Evolutionary conservation across 2,888 invertebrate species (phyloP).

Genomic region (Mesoligia furuncula): DNA sequence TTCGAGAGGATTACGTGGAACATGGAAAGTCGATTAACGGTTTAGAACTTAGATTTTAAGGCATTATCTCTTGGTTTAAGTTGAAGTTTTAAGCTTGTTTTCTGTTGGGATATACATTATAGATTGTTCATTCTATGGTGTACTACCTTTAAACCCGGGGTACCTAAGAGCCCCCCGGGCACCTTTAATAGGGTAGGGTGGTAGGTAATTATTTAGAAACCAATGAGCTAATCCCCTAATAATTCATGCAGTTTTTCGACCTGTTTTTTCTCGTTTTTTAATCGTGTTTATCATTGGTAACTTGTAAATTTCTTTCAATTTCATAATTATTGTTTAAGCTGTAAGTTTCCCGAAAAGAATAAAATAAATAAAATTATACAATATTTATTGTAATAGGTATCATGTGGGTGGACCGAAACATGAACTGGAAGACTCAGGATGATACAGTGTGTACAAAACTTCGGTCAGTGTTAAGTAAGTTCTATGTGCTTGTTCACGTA

Average conservation of each 20-base stretch:
- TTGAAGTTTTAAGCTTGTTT: conserved; percentile 36
- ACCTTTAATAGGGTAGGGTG: not conserved
- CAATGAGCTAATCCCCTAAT: not conserved
- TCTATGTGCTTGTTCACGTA: too few species aligned
- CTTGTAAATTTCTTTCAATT: too few species aligned
- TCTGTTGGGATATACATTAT: not conserved
- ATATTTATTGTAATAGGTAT: too few species aligned
- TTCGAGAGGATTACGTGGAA: conserved; percentile 52
- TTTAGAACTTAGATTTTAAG: conserved; percentile 44
- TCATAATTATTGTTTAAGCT: too few species aligned
- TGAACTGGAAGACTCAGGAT: too few species aligned
- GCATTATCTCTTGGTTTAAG: conserved; percentile 41
- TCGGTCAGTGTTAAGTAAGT: too few species aligned
- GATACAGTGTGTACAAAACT: too few species aligned
- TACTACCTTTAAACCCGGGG: too few species aligned
- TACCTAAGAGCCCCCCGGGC: not conserved
- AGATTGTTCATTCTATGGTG: too few species aligned
- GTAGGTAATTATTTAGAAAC: not conserved
- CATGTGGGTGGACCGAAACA: too few species aligned
- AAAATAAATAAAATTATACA: too few species aligned
- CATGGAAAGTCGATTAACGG: conserved; percentile 62
- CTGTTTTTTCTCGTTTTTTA: not conserved
- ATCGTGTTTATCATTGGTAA: not conserved
- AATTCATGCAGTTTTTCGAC: not conserved
- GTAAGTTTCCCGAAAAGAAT: too few species aligned